Percentiles rank a stretch among this genome's conserved stretches.
Conservation (phyloP, 2,113 vertebrate genomes). For the Xenopus tropicalis region DNA sequence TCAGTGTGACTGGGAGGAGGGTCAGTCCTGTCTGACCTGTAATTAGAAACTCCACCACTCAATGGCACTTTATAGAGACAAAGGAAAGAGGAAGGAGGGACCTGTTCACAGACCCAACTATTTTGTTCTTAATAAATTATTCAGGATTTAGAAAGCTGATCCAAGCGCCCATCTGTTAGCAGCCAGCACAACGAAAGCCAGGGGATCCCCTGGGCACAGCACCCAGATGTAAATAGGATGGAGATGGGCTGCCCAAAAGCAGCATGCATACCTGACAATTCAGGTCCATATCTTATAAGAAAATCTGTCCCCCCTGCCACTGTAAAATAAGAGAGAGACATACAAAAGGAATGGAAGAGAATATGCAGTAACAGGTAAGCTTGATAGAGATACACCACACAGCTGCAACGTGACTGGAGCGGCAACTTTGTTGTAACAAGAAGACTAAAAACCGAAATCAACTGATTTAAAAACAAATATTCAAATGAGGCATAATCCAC, state of each 20-base stretch:
- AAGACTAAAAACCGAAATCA: too few relatives aligned
- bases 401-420: too few relatives aligned
- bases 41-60: constrained; percentile 73
- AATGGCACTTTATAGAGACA: constrained; percentile 58
- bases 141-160: constrained; percentile 62
- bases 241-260: constrained; percentile 32
- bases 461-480: too few relatives aligned
- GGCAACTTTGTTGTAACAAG: too few relatives aligned
- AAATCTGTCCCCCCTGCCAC: neutral
- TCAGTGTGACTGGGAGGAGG: constrained; percentile 54
- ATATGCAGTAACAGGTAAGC: too few relatives aligned
- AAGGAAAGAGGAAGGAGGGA: constrained; percentile 52
- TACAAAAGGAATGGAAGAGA: too few relatives aligned
- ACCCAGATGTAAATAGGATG: constrained; percentile 37
- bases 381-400: too few relatives aligned
- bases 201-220: constrained; percentile 46
- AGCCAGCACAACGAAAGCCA: constrained; percentile 47
- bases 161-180: constrained; percentile 53
- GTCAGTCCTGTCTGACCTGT: constrained; percentile 64
- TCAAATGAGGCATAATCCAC: too few relatives aligned
- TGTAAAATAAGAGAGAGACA: too few relatives aligned
- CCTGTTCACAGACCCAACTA: constrained; percentile 58
- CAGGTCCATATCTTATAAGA: neutral
- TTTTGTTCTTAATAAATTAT: constrained; percentile 70
- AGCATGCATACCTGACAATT: constrained; percentile 17